Conservation (phyloP, 2,113 vertebrate species). For the Gymnorhina tibicen region DNA sequence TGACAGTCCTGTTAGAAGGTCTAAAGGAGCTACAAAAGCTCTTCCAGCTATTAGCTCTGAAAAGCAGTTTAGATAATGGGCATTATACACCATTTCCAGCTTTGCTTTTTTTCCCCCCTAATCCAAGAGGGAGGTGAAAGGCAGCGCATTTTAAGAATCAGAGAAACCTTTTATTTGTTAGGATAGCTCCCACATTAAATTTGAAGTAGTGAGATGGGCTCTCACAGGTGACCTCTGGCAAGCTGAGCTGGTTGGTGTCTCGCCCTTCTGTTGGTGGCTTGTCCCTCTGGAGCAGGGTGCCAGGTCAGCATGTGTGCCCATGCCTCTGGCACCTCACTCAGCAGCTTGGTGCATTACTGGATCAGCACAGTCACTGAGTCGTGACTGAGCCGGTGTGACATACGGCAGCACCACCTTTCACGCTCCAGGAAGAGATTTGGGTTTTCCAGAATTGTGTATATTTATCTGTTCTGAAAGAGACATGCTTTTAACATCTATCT, state of each 20-base stretch:
- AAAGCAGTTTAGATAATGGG: not conserved
- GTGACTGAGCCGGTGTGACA: not conserved
- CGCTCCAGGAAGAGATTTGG: not conserved
- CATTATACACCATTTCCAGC: not conserved
- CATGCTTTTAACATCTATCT: not conserved
- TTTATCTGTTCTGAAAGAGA: not conserved
- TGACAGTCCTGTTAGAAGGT: not conserved
- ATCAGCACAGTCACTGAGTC: not conserved
- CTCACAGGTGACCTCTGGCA: not conserved
- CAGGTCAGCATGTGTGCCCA: not conserved
- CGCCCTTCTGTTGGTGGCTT: not conserved
- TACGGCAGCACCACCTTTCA: not conserved
- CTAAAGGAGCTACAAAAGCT: slow-evolving; percentile 3
- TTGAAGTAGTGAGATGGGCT: not conserved
- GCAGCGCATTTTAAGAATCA: not conserved
- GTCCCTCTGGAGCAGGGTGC: not conserved
- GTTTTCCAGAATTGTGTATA: not conserved
- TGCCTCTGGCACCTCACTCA: not conserved
- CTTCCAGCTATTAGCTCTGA: not conserved
- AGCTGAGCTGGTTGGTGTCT: not conserved
- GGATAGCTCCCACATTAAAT: not conserved
- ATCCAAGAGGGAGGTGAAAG: not conserved
- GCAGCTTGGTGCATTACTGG: not conserved
- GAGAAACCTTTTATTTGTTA: not conserved
- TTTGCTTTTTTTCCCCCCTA: not conserved